Conservation (phyloP, 1,140 invertebrate genomes). For the Eurosta solidaginis region DNA sequence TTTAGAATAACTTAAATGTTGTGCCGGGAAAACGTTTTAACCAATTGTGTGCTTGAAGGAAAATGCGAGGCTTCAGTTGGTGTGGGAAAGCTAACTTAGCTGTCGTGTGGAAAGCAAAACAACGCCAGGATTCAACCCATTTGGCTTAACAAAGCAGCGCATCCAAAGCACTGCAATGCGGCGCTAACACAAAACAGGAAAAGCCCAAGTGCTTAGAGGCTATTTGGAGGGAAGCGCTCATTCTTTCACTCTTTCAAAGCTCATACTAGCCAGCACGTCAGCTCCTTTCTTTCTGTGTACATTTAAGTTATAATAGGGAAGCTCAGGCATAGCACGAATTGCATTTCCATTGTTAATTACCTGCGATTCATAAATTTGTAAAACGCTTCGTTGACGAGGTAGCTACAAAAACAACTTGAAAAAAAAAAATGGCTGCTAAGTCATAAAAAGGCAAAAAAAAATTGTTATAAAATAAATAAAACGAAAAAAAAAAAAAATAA, state of each 20-base stretch:
- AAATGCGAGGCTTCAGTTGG: not conserved
- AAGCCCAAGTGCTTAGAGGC: not conserved
- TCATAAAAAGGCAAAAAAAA: not conserved
- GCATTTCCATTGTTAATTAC: conserved; percentile 58
- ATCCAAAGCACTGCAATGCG: not conserved
- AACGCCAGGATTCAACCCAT: not conserved
- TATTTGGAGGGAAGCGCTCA: not conserved
- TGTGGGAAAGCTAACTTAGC: not conserved
- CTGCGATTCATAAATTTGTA: conserved; percentile 50
- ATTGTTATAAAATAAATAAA: not conserved
- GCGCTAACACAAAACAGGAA: not conserved
- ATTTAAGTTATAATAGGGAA: not conserved
- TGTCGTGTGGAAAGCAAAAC: not conserved
- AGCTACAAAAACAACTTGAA: not conserved
- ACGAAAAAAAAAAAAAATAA: not conserved
- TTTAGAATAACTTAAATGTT: conserved; percentile 56
- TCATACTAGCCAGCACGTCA: not conserved
- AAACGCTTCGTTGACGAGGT: not conserved
- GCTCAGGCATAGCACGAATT: conserved; percentile 42
- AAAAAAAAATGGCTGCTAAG: not conserved
- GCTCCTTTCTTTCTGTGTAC: not conserved
- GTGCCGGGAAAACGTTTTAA: conserved; percentile 19
- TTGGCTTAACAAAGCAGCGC: not conserved
- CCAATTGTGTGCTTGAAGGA: not conserved
- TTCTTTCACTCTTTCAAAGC: not conserved